Conservation (phyloP, 2,797 vertebrate genomes). For the Gorsachius magnificus region DNA sequence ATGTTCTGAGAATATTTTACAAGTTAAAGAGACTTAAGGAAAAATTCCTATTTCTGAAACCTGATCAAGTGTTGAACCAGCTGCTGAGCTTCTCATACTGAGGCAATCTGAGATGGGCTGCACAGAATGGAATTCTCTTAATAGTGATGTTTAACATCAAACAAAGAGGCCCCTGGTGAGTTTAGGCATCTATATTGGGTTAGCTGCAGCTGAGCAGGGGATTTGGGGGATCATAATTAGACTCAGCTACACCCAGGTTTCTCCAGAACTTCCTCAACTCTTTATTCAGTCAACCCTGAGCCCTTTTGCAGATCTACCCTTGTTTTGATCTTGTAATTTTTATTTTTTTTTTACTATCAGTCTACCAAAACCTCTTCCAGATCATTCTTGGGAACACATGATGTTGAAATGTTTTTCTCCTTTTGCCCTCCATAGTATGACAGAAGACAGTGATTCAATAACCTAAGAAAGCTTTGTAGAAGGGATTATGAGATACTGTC, state of each 20-base stretch:
- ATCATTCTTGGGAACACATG: not conserved
- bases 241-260: not conserved
- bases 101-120: not conserved
- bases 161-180: not conserved
- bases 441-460: not conserved
- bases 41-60: slow-evolving; percentile 30
- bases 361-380: not conserved
- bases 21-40: not conserved
- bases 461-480: not conserved
- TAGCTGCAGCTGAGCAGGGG: not conserved
- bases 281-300: not conserved
- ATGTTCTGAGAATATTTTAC: not conserved
- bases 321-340: not conserved
- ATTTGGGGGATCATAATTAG: not conserved
- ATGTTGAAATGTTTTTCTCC: not conserved
- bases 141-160: not conserved
- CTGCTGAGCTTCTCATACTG: not conserved
- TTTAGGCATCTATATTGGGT: not conserved
- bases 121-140: not conserved
- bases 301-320: not conserved
- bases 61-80: slow-evolving; percentile 12
- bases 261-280: not conserved
- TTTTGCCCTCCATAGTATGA: not conserved
- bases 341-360: not conserved
- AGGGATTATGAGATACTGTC: not conserved